Percentiles rank a stretch among this genome's conserved stretches.
phyloP scores from a whole-genome alignment of 2,888 invertebrate species.

The Byasa hedistus region DNA sequence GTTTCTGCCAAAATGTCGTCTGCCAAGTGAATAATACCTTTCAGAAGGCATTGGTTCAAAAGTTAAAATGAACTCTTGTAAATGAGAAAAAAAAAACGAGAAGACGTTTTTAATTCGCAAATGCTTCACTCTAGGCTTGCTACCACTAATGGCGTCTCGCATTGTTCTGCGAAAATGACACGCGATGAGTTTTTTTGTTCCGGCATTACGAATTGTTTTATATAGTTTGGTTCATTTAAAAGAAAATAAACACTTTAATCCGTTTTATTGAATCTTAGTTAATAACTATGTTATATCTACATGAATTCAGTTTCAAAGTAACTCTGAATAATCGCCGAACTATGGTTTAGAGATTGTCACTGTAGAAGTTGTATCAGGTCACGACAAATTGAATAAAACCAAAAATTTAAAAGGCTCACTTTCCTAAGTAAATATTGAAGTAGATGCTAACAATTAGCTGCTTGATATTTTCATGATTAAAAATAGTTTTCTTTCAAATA shows the following conservation, averaged over 20 bases:
- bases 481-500: not conserved
- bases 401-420: not conserved
- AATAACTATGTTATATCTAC: too few relatives aligned
- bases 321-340: too few relatives aligned
- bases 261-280: too few relatives aligned
- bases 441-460: not conserved
- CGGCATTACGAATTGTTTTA: not conserved
- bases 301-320: not conserved
- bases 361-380: too few relatives aligned
- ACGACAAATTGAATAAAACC: too few relatives aligned
- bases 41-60: not conserved
- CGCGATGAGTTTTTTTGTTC: constrained; percentile 4
- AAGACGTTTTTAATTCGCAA: constrained; percentile 16
- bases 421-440: not conserved
- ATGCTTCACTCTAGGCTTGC: constrained; percentile 3
- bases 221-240: not conserved
- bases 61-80: constrained; percentile 6
- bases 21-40: not conserved
- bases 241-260: not conserved
- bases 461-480: not conserved
- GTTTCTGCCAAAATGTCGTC: not conserved
- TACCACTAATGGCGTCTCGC: not conserved
- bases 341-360: too few relatives aligned
- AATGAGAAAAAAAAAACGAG: constrained; percentile 6
- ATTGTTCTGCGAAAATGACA: constrained; percentile 11